Conservation (phyloP, 1,140 invertebrate genomes). For the Saxidomus purpurata region DNA sequence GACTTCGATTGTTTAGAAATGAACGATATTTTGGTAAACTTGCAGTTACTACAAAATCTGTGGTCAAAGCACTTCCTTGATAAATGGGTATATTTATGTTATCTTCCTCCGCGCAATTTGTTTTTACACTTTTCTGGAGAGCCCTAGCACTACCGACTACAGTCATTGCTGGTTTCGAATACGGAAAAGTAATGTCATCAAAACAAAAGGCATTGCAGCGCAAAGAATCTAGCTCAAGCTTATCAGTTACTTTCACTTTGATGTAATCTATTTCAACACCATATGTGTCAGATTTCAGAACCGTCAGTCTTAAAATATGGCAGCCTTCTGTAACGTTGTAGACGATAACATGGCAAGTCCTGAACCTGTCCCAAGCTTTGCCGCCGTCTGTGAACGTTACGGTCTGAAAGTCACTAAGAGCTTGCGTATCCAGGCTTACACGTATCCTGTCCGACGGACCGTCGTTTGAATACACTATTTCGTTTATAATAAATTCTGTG, state of each 20-base stretch:
- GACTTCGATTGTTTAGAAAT: conserved; percentile 60
- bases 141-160: neutral
- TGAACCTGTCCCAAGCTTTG: conserved; percentile 31
- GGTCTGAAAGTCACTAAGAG: neutral
- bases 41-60: conserved; percentile 39
- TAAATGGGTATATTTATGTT: conserved; percentile 61
- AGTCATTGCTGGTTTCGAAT: too few species aligned
- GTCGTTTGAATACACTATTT: conserved; percentile 56
- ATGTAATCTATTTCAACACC: conserved; percentile 62
- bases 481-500: neutral
- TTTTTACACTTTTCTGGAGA: conserved; percentile 43
- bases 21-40: conserved; percentile 59
- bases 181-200: conserved; percentile 19
- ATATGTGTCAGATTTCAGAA: conserved; percentile 26
- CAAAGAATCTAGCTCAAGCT: neutral
- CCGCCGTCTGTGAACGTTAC: conserved; percentile 16
- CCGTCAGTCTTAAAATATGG: neutral
- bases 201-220: conserved; percentile 51
- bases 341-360: neutral
- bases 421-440: conserved; percentile 12
- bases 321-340: neutral
- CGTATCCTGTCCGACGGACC: conserved; percentile 25
- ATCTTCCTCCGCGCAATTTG: conserved; percentile 59
- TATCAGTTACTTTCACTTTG: neutral
- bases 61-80: conserved; percentile 16